These are phyloP conservation scores for mouse (Mus musculus) DNA, from an alignment of 2,113 vertebrate genomes.

Conservation along the genomic window GRCm39 chr5:47592501-47593000, in stretches of 20 bases:
- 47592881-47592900: background rate
- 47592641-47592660: background rate
- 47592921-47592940: background rate
- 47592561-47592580: background rate
- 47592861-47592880: background rate
- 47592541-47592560: background rate
- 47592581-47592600: background rate
- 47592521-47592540: background rate
- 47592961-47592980: background rate
- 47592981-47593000: background rate
- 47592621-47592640: accelerated
- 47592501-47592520: background rate
- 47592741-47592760: background rate
- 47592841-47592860: background rate
- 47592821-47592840: background rate
- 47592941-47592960: background rate
- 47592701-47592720: background rate
- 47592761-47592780: background rate
- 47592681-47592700: background rate
- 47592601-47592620: background rate
- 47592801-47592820: background rate
- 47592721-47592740: background rate
- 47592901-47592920: background rate
- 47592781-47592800: background rate
- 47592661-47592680: background rate